These are phyloP conservation scores for Pipa parva DNA, from an alignment of 2,113 vertebrate species.

Conservation along the genomic window DNA sequence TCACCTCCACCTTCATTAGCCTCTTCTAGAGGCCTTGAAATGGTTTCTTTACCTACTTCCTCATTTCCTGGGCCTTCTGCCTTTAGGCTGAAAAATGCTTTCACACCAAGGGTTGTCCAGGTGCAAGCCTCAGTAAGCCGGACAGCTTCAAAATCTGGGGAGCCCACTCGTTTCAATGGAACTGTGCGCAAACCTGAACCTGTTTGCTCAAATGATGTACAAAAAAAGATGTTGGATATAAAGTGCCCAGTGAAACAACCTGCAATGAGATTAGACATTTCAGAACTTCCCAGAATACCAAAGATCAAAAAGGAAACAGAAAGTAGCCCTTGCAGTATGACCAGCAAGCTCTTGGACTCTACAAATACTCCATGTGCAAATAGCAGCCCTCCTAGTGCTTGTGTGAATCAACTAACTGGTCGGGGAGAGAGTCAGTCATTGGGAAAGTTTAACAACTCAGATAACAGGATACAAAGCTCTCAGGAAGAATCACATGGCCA, in stretches of 20 bases:
- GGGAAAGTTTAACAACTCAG: slow-evolving; percentile 40
- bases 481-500: slow-evolving; percentile 55
- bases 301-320: slow-evolving; percentile 75
- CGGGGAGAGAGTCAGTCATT: slow-evolving; percentile 59
- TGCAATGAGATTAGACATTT: slow-evolving; percentile 69
- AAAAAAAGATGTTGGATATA: slow-evolving; percentile 42
- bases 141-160: slow-evolving; percentile 28
- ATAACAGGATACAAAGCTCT: slow-evolving; percentile 57
- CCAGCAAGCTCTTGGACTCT: slow-evolving; percentile 31
- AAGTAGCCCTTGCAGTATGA: background rate
- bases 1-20: slow-evolving; percentile 9
- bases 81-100: slow-evolving; percentile 50
- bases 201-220: background rate
- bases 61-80: slow-evolving; percentile 26
- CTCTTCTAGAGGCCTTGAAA: slow-evolving; percentile 27
- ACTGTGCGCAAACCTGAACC: slow-evolving; percentile 10
- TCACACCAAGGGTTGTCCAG: slow-evolving; percentile 49
- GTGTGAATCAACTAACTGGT: slow-evolving; percentile 76
- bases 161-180: slow-evolving; percentile 45
- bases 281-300: slow-evolving; percentile 87
- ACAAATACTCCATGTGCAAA: slow-evolving; percentile 43
- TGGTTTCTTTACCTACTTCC: slow-evolving; percentile 43
- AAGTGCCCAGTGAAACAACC: slow-evolving; percentile 62
- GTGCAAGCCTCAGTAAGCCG: slow-evolving; percentile 33
- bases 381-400: slow-evolving; percentile 63